Evolutionary conservation across 2,888 invertebrate species (phyloP), one percentile per base, ranked within the genome.

Genomic region (Megastigmus dorsalis): DNA sequence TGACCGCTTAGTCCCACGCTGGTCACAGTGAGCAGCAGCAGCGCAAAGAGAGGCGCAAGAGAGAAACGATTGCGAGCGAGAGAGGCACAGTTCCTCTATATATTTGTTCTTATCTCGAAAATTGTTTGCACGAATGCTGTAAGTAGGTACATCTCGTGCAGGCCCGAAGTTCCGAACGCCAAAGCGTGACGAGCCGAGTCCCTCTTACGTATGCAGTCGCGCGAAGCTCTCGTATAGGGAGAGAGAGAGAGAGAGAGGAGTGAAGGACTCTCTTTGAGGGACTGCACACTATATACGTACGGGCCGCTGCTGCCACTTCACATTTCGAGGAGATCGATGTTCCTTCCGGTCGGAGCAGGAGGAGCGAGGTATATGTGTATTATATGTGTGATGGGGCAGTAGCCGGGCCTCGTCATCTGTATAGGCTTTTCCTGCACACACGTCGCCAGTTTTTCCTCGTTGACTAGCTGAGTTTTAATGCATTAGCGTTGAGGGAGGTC

Each of bases 101-200:
- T n/a, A n/a, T 78, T 80, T 72, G 67, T 79, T 77, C 57, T 74
- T 38, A 70, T 30, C 48, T 65, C 57, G 36, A 63, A 43, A 36
- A 77, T 76, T 77, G 77, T 79, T 82, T 79, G 76, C 77, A 73
- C 75, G 66, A 18, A 13, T 30, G 52, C n/a, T n/a, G n/a, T n/a
- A n/a, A 48, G 23, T 26, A 30, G 5, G 33, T n/a, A n/a, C n/a
- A n/a, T n/a, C n/a, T n/a, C 26, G 62, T 23, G 38, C 38, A 48
- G 9, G 6, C 2, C 30, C 6, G 23, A 13, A n/a, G 20, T 20
- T 10, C 45, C 20, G n/a, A n/a, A n/a, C 45, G 15, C 15, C 15
- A 10, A 20, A 15, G 38, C 30, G 26, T n/a, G 26, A 2, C 41
- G 18, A 18, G 13, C 23, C 10, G 59, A 7, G 6, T 20, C 28